Evolutionary conservation across 2,113 vertebrate genomes (phyloP).

Genomic region (Anas platyrhynchos): DNA sequence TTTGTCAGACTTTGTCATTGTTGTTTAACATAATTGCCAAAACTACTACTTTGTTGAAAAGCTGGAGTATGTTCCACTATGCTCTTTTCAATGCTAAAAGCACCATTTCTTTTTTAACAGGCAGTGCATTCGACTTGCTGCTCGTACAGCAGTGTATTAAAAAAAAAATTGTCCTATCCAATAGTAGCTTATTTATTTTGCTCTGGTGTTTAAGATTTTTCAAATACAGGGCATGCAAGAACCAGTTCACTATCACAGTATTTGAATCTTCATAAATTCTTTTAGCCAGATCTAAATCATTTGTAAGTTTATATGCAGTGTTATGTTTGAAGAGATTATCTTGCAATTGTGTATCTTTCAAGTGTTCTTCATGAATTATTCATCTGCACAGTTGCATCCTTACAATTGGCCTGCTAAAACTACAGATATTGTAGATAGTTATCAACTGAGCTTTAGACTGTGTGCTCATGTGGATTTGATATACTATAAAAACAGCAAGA

Average conservation of each 20-base stretch:
- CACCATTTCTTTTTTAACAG: constrained; percentile 17
- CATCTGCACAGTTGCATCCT: constrained; percentile 3
- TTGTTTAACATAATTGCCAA: not conserved
- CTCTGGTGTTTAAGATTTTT: not conserved
- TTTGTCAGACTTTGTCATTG: not conserved
- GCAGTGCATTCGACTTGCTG: not conserved
- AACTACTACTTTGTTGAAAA: not conserved
- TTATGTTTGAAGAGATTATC: not conserved
- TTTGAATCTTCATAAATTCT: not conserved
- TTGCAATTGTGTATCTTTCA: not conserved
- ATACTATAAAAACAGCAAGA: constrained; percentile 51
- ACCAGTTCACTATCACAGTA: constrained; percentile 28
- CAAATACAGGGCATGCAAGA: not conserved
- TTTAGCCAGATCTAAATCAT: not conserved
- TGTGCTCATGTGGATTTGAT: constrained; percentile 40
- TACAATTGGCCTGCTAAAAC: not conserved
- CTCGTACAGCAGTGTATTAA: not conserved
- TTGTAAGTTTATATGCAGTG: not conserved
- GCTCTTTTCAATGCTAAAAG: not conserved
- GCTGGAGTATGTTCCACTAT: not conserved
- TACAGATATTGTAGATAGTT: not conserved
- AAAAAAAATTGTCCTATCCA: not conserved
- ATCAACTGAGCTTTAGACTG: not conserved
- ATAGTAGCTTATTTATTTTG: not conserved
- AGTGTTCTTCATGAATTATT: not conserved